Conservation (phyloP, 2,888 invertebrate genomes). For the Buathra laborator region DNA sequence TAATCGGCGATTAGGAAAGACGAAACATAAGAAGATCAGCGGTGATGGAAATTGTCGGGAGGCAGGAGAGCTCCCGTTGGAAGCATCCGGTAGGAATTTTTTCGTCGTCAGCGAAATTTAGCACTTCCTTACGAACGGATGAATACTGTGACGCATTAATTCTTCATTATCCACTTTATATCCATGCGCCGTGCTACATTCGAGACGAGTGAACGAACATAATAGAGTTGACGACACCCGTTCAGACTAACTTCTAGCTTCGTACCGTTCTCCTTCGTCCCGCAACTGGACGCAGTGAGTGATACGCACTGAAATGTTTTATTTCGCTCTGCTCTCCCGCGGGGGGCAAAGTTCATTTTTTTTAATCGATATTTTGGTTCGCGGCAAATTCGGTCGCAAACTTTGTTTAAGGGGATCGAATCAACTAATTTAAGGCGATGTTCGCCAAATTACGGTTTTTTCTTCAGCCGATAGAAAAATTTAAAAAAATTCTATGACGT, state of each 20-base stretch:
- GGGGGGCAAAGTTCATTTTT: slow-evolving; percentile 1
- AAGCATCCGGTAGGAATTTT: slow-evolving; percentile 24
- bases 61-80: not conserved
- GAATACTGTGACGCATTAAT: slow-evolving; percentile 59
- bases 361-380: not conserved
- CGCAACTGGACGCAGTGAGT: not conserved
- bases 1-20: slow-evolving; percentile 4
- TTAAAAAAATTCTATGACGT: too few species aligned
- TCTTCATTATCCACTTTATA: slow-evolving; percentile 68
- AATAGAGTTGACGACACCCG: slow-evolving; percentile 52
- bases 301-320: not conserved
- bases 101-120: slow-evolving; percentile 44
- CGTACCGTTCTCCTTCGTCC: slow-evolving; percentile 4
- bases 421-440: too few species aligned
- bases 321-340: not conserved
- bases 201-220: slow-evolving; percentile 56
- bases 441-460: too few species aligned
- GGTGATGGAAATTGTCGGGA: not conserved
- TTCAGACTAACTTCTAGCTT: slow-evolving; percentile 10
- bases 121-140: slow-evolving; percentile 54
- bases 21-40: not conserved
- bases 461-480: too few species aligned
- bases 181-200: slow-evolving; percentile 49
- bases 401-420: too few species aligned
- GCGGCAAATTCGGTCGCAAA: too few species aligned